Base-by-base conservation (phyloP, 2,888 invertebrate species). In the Phaonia tiefii region DNA sequence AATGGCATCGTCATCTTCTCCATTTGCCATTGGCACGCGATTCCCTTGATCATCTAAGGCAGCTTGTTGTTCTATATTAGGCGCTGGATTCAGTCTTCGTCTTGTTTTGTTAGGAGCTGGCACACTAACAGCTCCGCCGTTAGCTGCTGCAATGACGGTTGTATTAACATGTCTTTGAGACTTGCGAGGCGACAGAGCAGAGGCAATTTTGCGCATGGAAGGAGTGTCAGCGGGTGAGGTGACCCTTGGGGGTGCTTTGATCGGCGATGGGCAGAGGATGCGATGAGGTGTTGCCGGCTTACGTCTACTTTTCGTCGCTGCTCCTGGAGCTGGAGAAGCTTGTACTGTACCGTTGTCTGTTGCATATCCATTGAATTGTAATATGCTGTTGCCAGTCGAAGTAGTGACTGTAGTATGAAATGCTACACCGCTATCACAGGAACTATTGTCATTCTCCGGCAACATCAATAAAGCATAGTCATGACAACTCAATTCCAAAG, bases 221-320 rank as follows among this genome's bases (percentile, higher is more conserved):
- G 82, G 69, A 20, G 79, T 75, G 17, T 13, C 72, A 31, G n/a
- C 44, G 22, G 76, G 82, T 51, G 83, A 75, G 20, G 78, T 78
- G 3, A 67, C 70, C 39, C 84, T 83, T 1, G 83, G 71, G 22
- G 78, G 63, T 20, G 82, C 83, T 77, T 90, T 91, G 15, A 88
- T 88, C 7, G 89, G 91, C 58, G 90, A 91, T 72, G 89, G 90
- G 25, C 81, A 84, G 8, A 91, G 92, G 86, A 93, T 93, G 83
- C 93, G 93, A 88, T 93, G 93, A 37, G 93, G 93, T 69, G 93
- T 93, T 13, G 90, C 89, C 54, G 91, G 91, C 78, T 91, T 91
- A 17, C 89, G 87, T 37, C 89, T 86, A 46, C 80, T 81, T 26
- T 54, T 66, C 44, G 66, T 60, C 49, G 74, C 79, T 8, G 56